phyloP scores from a whole-genome alignment of 2,797 vertebrate species.

The Scarus forsteni region DNA sequence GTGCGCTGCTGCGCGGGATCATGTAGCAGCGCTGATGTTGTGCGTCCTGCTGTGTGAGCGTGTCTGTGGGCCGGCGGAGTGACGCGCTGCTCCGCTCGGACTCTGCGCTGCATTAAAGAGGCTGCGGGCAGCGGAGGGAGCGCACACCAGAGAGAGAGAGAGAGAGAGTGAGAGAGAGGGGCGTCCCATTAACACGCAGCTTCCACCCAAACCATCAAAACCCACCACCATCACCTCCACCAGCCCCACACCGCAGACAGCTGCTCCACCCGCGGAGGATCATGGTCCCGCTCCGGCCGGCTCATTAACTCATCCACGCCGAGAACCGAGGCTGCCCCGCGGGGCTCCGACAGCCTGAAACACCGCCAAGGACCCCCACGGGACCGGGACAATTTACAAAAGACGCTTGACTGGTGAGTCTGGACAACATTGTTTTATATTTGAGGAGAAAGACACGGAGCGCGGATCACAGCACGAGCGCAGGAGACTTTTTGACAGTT shows the following conservation, averaged over 20 bases:
- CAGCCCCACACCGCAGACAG: neutral
- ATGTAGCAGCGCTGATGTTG: slow-evolving; percentile 1
- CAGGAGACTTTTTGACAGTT: neutral
- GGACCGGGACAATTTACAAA: neutral
- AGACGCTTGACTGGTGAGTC: slow-evolving; percentile 32
- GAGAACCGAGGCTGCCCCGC: slow-evolving; percentile 4
- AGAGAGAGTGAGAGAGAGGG: slow-evolving; percentile 63
- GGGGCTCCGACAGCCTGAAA: slow-evolving; percentile 1
- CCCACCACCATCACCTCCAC: neutral
- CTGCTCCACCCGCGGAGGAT: slow-evolving; percentile 10
- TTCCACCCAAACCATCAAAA: slow-evolving; percentile 18
- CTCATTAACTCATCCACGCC: slow-evolving; percentile 25
- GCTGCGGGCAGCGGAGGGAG: slow-evolving; percentile 82
- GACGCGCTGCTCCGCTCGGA: slow-evolving; percentile 74
- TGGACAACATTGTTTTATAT: neutral
- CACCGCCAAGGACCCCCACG: neutral
- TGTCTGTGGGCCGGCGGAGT: slow-evolving; percentile 78
- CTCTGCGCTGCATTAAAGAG: slow-evolving; percentile 91
- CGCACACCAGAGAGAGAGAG: slow-evolving; percentile 78
- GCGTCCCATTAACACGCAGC: slow-evolving; percentile 57
- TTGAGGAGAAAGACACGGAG: neutral
- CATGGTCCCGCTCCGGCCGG: slow-evolving; percentile 53
- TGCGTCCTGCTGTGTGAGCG: neutral
- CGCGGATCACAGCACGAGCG: neutral
- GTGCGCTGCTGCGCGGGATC: neutral